A percentile compares a stretch with the other conserved stretches of the same genome.
These are phyloP conservation scores for Homarus gammarus DNA, from an alignment of 2,888 invertebrate species.

Conservation along the genomic window DNA sequence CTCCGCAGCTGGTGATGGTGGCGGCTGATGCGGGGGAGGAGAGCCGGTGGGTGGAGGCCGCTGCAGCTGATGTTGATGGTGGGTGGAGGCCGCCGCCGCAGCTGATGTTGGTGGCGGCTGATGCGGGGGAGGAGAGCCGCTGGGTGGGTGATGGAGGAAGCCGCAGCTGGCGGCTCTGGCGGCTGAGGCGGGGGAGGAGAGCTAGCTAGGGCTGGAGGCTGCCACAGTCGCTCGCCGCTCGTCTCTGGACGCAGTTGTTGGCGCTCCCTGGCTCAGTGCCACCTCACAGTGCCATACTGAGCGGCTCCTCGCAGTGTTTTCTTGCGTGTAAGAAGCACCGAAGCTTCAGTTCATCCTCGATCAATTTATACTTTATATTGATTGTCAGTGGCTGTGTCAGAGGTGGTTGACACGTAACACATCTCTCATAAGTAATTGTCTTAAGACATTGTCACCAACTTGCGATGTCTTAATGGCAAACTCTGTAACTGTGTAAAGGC, in stretches of 20 bases:
- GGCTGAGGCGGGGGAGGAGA: neutral
- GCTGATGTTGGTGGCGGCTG: neutral
- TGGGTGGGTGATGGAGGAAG: neutral
- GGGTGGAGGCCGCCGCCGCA: neutral
- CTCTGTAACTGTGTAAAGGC: too few species aligned
- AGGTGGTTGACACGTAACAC: too few species aligned
- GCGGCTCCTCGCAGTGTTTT: neutral
- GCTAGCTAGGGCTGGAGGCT: neutral
- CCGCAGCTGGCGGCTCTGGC: neutral
- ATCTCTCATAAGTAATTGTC: too few species aligned
- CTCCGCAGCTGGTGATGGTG: neutral
- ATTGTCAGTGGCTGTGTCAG: too few species aligned
- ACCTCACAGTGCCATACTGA: neutral
- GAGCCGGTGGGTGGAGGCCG: neutral
- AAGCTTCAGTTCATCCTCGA: too few species aligned
- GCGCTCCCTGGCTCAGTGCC: conserved; percentile 5
- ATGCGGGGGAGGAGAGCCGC: neutral
- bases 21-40: neutral
- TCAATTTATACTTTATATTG: too few species aligned
- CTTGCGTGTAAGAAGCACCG: too few species aligned
- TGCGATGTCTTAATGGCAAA: too few species aligned
- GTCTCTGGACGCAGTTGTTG: conserved; percentile 5
- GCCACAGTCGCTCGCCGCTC: neutral
- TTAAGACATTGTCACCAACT: too few species aligned
- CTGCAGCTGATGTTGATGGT: too few species aligned